A percentile compares a stretch with the other conserved stretches of the same genome.
phyloP scores from a whole-genome alignment of 2,888 invertebrate species.

The Adelphocoris suturalis region DNA sequence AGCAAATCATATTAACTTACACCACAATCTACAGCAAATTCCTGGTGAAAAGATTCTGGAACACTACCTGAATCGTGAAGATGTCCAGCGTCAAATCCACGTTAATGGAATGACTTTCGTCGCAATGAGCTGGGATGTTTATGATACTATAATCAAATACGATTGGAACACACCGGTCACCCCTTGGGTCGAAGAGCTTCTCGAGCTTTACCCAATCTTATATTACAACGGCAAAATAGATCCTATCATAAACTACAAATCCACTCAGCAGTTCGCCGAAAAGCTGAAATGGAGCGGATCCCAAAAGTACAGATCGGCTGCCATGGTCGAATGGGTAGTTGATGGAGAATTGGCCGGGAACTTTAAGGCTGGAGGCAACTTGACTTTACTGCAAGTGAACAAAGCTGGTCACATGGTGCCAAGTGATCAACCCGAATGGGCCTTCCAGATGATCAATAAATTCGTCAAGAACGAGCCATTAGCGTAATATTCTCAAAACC shows the following conservation, averaged over 20 bases:
- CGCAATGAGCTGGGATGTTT: conserved; percentile 80
- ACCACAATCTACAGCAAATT: no score
- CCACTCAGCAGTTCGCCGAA: conserved; percentile 88
- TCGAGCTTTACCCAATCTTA: conserved; percentile 84
- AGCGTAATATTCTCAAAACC: not conserved
- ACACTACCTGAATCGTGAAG: not conserved
- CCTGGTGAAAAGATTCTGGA: conserved; percentile 73
- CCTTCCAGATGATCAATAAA: conserved; percentile 85
- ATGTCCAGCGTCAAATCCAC: conserved; percentile 72
- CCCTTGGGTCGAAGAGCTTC: conserved; percentile 84
- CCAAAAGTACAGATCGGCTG: conserved; percentile 84
- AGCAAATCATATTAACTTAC: no score
- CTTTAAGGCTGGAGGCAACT: conserved; percentile 84
- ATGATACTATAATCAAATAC: conserved; percentile 83
- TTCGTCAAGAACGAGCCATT: conserved; percentile 78
- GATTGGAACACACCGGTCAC: conserved; percentile 92
- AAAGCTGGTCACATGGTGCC: conserved; percentile 92
- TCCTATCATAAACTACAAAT: conserved; percentile 93
- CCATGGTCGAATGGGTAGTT: conserved; percentile 84
- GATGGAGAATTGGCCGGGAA: conserved; percentile 87
- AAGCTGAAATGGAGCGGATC: conserved; percentile 85
- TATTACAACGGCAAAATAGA: conserved; percentile 95
- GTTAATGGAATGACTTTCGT: conserved; percentile 71
- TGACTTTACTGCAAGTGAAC: conserved; percentile 85
- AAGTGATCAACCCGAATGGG: conserved; percentile 88